phyloP scores from a whole-genome alignment of 1,140 invertebrate genomes.

The Thaumatotibia leucotreta region DNA sequence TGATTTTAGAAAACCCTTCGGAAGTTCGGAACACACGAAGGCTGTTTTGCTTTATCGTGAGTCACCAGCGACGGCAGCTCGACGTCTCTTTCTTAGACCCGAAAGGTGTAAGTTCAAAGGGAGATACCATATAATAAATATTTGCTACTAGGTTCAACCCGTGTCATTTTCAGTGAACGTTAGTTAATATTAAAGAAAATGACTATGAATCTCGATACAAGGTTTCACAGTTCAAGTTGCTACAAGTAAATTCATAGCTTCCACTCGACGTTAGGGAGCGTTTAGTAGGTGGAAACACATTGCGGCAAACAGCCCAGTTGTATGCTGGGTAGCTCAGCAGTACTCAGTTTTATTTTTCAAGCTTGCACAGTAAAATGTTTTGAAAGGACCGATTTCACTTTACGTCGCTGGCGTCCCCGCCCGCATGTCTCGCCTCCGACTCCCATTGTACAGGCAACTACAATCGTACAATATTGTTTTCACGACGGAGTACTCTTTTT shows the following conservation, averaged over 20 bases:
- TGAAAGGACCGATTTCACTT: constrained; percentile 71
- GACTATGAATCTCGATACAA: too few relatives aligned
- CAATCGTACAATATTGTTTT: constrained; percentile 73
- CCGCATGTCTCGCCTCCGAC: constrained; percentile 46
- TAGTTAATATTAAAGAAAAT: too few relatives aligned
- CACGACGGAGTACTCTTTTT: constrained; percentile 52
- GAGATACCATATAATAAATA: too few relatives aligned
- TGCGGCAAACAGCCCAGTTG: neutral
- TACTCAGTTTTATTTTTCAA: constrained; percentile 59
- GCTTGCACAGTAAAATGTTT: constrained; percentile 65
- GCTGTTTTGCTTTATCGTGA: too few relatives aligned
- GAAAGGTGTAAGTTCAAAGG: too few relatives aligned
- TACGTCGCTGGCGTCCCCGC: constrained; percentile 32
- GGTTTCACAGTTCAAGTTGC: neutral
- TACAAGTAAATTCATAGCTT: neutral
- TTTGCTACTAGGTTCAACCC: too few relatives aligned
- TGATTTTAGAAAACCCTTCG: too few relatives aligned
- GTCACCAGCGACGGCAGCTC: too few relatives aligned
- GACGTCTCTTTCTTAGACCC: too few relatives aligned
- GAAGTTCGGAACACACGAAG: too few relatives aligned
- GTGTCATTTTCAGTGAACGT: too few relatives aligned
- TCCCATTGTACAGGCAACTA: constrained; percentile 66
- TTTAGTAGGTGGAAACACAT: neutral
- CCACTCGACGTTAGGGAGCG: neutral
- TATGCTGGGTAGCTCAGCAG: constrained; percentile 36